Evolutionary conservation across 1,140 invertebrate genomes (phyloP), one percentile per base, ranked within the genome.

Genomic region (Ooceraea biroi): DNA sequence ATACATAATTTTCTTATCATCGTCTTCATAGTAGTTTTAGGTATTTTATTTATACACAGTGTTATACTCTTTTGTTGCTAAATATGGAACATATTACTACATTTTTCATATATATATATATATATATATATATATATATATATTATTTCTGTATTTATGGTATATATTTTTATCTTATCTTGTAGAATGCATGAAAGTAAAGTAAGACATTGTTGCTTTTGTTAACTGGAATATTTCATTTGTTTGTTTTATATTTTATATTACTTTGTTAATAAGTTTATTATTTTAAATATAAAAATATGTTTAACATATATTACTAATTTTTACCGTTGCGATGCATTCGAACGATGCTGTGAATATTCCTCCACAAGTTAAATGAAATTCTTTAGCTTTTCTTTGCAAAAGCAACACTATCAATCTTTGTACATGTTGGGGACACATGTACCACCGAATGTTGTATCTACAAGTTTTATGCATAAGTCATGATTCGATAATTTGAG

Each of bases 171-270:
- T 27, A 36, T 36, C 36, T 65, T 19, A 76, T 3, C 36, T 2
- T 7, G 36, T 36, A 36, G 73, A 76, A 36, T 36, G 7, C 7
- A 76, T 30, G 1, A 76, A 25, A 65, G 58, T 76, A 36, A 76
- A 76, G 8, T 76, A 76, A 76, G 73, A 76, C 50, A 76, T 12
- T 8, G 73, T 48, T 0, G 58, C 4, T 5, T 63, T 76, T 1
- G 65, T 4, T 11, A 76, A 19, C 73, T 76, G 19, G 7, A 2
- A 36, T 36, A 3, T 36, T n/a, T n/a, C n/a, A n/a, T n/a, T n/a
- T n/a, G n/a, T n/a, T n/a, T n/a, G n/a, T n/a, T n/a, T n/a, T 36
- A 2, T 36, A 36, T 36, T 2, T 3, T 36, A 36, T 36, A 36
- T 36, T 36, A 36, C 2, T 3, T 36, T 36, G 36, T 36, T 36